These are phyloP conservation scores for Bovichtus variegatus DNA, from an alignment of 2,797 vertebrate species.

Conservation along the genomic window DNA sequence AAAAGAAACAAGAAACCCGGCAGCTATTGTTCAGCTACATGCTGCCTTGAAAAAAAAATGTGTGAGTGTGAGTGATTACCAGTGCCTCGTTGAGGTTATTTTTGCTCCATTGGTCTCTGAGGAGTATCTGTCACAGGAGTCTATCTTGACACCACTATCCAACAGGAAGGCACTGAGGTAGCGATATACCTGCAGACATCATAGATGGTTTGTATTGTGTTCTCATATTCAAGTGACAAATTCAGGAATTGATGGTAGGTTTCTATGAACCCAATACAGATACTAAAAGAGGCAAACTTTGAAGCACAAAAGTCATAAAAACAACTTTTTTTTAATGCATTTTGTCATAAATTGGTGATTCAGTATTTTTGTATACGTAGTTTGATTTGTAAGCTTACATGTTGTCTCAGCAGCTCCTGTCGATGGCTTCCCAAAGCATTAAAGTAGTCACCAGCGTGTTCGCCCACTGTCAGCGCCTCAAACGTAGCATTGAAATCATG, in stretches of 20 bases:
- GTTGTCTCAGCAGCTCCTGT: slow-evolving; percentile 91
- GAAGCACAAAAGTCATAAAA: not conserved
- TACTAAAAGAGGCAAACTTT: not conserved
- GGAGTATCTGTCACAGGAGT: slow-evolving; percentile 92
- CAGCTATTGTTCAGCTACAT: not conserved
- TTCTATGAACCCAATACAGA: not conserved
- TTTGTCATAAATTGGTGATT: not conserved
- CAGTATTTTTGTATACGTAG: not conserved
- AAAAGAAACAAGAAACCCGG: not conserved
- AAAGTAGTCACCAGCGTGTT: slow-evolving; percentile 90
- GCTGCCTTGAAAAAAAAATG: not conserved
- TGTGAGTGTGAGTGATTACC: slow-evolving; percentile 76
- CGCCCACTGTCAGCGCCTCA: slow-evolving; percentile 90
- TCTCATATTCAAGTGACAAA: not conserved
- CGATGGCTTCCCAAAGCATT: slow-evolving; percentile 87
- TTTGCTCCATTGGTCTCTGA: slow-evolving; percentile 95
- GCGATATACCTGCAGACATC: slow-evolving; percentile 87
- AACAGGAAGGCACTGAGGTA: slow-evolving; percentile 93
- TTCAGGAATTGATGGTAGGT: not conserved
- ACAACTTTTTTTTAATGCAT: not conserved
- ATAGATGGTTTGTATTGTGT: not conserved
- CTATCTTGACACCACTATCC: slow-evolving; percentile 93
- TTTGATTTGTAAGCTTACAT: slow-evolving; percentile 77
- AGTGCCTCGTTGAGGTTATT: slow-evolving; percentile 91
- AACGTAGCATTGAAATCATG: slow-evolving; percentile 91